These are phyloP conservation scores for Luperina nickerlii DNA, from an alignment of 2,888 invertebrate genomes.

Conservation along the genomic window DNA sequence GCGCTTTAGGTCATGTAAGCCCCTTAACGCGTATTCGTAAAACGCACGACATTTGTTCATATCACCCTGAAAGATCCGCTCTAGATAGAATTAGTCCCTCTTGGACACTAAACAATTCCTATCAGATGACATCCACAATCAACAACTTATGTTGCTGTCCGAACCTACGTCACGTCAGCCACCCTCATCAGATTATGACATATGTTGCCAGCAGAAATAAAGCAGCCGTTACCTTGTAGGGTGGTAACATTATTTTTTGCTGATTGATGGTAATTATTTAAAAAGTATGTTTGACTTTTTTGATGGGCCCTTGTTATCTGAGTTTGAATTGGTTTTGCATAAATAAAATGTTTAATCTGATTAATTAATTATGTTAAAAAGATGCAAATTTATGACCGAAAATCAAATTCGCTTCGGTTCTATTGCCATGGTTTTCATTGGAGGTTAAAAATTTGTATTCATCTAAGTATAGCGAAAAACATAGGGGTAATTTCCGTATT, in stretches of 20 bases:
- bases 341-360: not conserved
- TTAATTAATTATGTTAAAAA: not conserved
- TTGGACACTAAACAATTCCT: slow-evolving; percentile 20
- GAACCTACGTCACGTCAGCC: slow-evolving; percentile 58
- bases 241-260: slow-evolving; percentile 41
- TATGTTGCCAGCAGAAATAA: slow-evolving; percentile 58
- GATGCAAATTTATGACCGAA: not conserved
- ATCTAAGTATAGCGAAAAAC: not conserved
- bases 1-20: too few species aligned
- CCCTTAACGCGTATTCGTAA: too few species aligned
- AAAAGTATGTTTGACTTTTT: slow-evolving; percentile 26
- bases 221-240: slow-evolving; percentile 17
- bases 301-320: not conserved
- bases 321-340: slow-evolving; percentile 22
- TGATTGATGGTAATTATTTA: slow-evolving; percentile 45
- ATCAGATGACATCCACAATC: slow-evolving; percentile 48
- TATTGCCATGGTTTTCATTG: not conserved
- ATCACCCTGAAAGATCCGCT: too few species aligned
- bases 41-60: too few species aligned
- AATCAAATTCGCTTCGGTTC: not conserved
- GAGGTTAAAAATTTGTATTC: not conserved
- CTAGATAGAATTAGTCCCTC: slow-evolving; percentile 13
- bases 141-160: slow-evolving; percentile 40
- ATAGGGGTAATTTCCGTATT: too few species aligned
- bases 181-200: slow-evolving; percentile 65